Conservation (phyloP, 2,113 vertebrate genomes). For the Danionella cerebrum region DNA sequence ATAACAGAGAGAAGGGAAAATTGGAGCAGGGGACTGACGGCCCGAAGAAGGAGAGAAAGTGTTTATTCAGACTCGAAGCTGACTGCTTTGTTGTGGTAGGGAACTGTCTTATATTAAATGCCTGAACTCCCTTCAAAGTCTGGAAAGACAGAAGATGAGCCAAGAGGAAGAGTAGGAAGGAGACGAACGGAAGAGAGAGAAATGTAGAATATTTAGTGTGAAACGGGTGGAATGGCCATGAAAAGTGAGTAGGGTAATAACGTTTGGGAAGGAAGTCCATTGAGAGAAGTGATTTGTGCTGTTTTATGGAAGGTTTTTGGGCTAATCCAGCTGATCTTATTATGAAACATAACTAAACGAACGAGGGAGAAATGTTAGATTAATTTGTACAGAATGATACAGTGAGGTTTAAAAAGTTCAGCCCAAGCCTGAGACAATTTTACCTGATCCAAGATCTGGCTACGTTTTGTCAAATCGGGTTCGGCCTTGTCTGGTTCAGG, state of each 20-base stretch:
- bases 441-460: too few relatives aligned
- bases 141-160: constrained; percentile 43
- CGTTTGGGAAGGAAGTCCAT: constrained; percentile 22
- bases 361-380: too few relatives aligned
- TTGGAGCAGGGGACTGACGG: constrained; percentile 27
- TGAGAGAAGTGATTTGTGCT: constrained; percentile 34
- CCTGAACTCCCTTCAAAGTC: constrained; percentile 40
- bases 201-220: constrained; percentile 41
- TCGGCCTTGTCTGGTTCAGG: too few relatives aligned
- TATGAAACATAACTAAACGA: too few relatives aligned
- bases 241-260: constrained; percentile 26
- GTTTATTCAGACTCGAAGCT: constrained; percentile 45
- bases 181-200: constrained; percentile 34
- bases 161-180: constrained; percentile 33
- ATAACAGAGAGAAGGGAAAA: constrained; percentile 43
- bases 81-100: constrained; percentile 45
- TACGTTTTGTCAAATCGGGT: too few relatives aligned
- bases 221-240: constrained; percentile 26
- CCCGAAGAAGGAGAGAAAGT: constrained; percentile 35
- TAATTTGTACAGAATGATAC: too few relatives aligned
- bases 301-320: neutral
- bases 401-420: too few relatives aligned
- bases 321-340: too few relatives aligned
- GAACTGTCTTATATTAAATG: constrained; percentile 47
- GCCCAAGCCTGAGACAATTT: too few relatives aligned